Percentiles rank a stretch among this genome's conserved stretches.
These are phyloP conservation scores for Elmis aenea DNA, from an alignment of 2,888 invertebrate genomes.

Conservation along the genomic window DNA sequence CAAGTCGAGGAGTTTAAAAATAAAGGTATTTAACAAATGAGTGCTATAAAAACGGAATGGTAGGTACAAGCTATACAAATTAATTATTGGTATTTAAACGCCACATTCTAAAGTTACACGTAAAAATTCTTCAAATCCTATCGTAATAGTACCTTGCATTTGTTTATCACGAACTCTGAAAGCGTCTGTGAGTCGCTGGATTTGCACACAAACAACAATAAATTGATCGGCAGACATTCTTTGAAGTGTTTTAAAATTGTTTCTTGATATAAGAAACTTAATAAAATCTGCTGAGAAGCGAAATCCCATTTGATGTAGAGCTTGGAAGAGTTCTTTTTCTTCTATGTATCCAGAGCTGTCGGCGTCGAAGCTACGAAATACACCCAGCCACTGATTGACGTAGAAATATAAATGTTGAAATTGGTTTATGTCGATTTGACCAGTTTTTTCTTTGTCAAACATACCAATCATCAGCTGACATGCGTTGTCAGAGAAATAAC, in stretches of 20 bases:
- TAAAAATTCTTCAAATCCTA: constrained; percentile 89
- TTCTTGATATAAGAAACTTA: constrained; percentile 63
- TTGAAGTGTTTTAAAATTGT: constrained; percentile 58
- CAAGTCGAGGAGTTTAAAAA: too few species aligned
- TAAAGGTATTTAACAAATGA: too few species aligned
- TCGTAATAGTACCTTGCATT: constrained; percentile 75
- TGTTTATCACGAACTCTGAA: constrained; percentile 76
- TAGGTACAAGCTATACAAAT: too few species aligned
- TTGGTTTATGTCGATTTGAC: constrained; percentile 78
- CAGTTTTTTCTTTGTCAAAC: constrained; percentile 81
- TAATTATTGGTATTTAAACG: too few species aligned
- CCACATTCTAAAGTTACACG: constrained; percentile 74
- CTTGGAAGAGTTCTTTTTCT: constrained; percentile 67
- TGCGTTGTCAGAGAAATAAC: constrained; percentile 75
- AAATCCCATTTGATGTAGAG: constrained; percentile 85
- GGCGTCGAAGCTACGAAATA: constrained; percentile 80
- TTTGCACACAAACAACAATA: constrained; percentile 82
- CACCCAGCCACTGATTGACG: constrained; percentile 82
- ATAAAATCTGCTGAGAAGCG: constrained; percentile 75
- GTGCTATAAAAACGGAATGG: too few species aligned
- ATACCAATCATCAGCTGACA: constrained; percentile 87
- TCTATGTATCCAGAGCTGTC: constrained; percentile 84
- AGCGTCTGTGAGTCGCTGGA: constrained; percentile 83
- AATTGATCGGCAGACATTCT: constrained; percentile 80
- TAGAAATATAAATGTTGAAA: constrained; percentile 84